These are phyloP conservation scores for Diplodus sargus DNA, from an alignment of 2,797 vertebrate genomes.

Conservation along the genomic window DNA sequence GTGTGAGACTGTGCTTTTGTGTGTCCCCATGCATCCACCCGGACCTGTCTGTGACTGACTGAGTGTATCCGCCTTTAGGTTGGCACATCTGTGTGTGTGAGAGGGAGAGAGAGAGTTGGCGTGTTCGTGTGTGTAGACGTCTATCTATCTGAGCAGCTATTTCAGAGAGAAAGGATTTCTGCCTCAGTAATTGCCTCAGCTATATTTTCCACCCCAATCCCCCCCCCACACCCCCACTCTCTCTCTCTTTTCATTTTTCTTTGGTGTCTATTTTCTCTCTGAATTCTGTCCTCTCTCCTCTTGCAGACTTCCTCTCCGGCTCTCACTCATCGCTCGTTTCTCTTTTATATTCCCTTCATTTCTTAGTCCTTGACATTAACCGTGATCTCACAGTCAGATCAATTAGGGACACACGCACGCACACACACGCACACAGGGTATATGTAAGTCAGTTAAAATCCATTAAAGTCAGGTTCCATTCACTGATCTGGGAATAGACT, in stretches of 20 bases:
- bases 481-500: slow-evolving; percentile 19
- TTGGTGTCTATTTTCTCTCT: slow-evolving; percentile 64
- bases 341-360: slow-evolving; percentile 52
- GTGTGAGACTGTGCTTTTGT: neutral
- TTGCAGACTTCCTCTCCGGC: slow-evolving; percentile 44
- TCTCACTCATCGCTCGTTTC: slow-evolving; percentile 47
- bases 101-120: neutral
- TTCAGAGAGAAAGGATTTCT: slow-evolving; percentile 82
- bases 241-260: slow-evolving; percentile 68
- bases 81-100: slow-evolving; percentile 37
- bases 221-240: slow-evolving; percentile 40
- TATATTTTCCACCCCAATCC: slow-evolving; percentile 67
- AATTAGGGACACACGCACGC: slow-evolving; percentile 45
- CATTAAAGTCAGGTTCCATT: slow-evolving; percentile 52
- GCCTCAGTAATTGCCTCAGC: slow-evolving; percentile 82
- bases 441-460: slow-evolving; percentile 51
- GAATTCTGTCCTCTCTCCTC: slow-evolving; percentile 57
- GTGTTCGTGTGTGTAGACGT: slow-evolving; percentile 63
- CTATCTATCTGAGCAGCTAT: slow-evolving; percentile 80
- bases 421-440: neutral
- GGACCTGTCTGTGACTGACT: slow-evolving; percentile 11
- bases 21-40: slow-evolving; percentile 13
- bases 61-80: slow-evolving; percentile 24
- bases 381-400: slow-evolving; percentile 50
- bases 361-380: slow-evolving; percentile 66